Base-by-base conservation (phyloP, 1,140 invertebrate genomes). In the Maconellicoccus hirsutus region DNA sequence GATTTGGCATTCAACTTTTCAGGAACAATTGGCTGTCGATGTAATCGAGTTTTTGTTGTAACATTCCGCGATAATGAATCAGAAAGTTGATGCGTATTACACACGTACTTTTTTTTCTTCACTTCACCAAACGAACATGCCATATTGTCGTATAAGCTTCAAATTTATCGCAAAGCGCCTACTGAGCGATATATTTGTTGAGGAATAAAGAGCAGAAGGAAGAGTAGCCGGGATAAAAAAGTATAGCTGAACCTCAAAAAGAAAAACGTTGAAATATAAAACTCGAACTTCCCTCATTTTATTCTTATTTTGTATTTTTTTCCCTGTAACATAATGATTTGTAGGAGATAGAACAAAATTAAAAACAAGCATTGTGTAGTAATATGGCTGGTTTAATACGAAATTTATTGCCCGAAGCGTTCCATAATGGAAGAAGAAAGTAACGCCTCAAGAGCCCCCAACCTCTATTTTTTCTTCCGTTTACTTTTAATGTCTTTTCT, bases 331-430 rank as follows among this genome's bases (percentile, higher is more conserved):
- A 26, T 66, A 66, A 66, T 66, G 61, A 66, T 66, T 66, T 66
- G 61, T 66, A 25, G 61, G 61, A 66, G 61, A 66, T 66, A 66
- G 61, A 66, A 66, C 61, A 66, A 66, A 66, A 66, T 66, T 66
- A 66, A 66, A 66, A 66, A 66, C 61, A 66, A 66, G 61, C 61
- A 66, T 66, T 66, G 61, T 66, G 61, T 66, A 23, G 61, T 66
- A 66, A 66, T 66, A 66, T 66, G 61, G 61, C 61, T 66, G 61
- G 61, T 66, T 66, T 66, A 66, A 66, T 66, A 66, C 61, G 61
- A 66, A 66, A 66, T 66, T 66, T 66, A 66, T 66, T 66, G 25
- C 61, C 61, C 61, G 61, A 66, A 66, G 61, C 61, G 25, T 66
- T 66, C 61, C 61, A 66, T 66, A 66, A 66, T 66, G 61, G 61